These are phyloP conservation scores for Capreolus pygargus DNA, from an alignment of 2,113 vertebrate genomes.

Conservation along the genomic window DNA sequence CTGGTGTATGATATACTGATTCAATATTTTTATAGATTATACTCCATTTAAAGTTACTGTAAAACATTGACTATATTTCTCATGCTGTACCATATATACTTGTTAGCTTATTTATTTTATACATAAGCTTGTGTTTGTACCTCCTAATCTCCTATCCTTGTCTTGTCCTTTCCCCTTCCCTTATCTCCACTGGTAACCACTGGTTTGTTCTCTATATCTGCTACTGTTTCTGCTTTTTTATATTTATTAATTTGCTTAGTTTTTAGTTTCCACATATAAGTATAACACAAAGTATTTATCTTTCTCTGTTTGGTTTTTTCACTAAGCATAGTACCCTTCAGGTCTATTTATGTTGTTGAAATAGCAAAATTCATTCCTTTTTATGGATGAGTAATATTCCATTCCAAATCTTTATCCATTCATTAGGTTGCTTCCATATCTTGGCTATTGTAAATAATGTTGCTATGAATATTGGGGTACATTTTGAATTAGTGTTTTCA, in stretches of 20 bases:
- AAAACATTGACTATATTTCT: background rate
- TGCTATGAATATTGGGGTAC: background rate
- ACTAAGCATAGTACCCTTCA: background rate
- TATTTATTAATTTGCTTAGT: background rate
- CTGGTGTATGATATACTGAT: background rate
- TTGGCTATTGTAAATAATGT: background rate
- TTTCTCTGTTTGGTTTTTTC: background rate
- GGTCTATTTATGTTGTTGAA: background rate
- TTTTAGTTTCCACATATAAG: background rate
- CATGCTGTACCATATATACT: background rate
- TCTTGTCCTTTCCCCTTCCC: background rate
- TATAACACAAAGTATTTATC: background rate
- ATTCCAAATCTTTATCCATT: background rate
- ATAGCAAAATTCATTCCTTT: background rate
- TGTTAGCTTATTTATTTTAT: background rate
- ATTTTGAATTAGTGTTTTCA: background rate
- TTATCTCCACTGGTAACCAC: background rate
- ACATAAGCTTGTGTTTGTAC: background rate
- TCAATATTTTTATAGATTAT: background rate
- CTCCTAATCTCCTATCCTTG: background rate
- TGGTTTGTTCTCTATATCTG: background rate
- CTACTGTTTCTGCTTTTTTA: background rate
- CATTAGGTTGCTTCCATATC: background rate
- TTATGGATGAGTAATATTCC: background rate
- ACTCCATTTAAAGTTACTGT: background rate